Evolutionary conservation across 2,113 vertebrate species (phyloP).

Genomic region (Ictalurus punctatus): DNA sequence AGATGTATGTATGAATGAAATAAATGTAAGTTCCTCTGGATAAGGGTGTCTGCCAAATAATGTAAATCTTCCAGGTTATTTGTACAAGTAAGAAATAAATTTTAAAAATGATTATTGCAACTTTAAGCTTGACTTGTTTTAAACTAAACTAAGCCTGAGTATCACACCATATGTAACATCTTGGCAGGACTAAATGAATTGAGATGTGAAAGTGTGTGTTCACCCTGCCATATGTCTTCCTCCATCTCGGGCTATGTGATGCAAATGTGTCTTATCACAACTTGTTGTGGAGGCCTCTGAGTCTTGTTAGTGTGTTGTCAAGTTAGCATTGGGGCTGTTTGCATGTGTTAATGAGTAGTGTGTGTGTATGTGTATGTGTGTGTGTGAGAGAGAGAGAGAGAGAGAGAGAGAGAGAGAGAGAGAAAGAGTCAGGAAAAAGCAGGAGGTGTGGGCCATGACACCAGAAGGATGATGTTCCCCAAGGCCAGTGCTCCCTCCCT

Average conservation of each 20-base stretch:
- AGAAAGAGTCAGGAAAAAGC: neutral
- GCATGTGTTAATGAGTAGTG: constrained; percentile 38
- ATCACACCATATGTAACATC: neutral
- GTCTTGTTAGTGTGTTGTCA: constrained; percentile 34
- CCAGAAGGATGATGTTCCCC: constrained; percentile 35
- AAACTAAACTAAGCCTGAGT: constrained; percentile 13
- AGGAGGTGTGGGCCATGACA: constrained; percentile 37
- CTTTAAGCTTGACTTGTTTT: neutral
- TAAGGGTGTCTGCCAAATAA: too few relatives aligned
- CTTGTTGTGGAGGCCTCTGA: constrained; percentile 38
- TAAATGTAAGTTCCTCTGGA: too few relatives aligned
- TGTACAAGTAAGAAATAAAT: neutral
- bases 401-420: neutral
- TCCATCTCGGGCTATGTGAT: constrained; percentile 5
- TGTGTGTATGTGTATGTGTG: neutral
- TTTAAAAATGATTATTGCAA: neutral
- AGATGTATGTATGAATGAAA: too few relatives aligned
- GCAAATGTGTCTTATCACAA: constrained; percentile 16
- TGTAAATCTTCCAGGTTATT: neutral
- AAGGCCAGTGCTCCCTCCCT: neutral
- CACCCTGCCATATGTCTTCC: constrained; percentile 30
- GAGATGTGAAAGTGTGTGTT: constrained; percentile 24
- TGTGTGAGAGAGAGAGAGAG: neutral
- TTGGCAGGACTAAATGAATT: constrained; percentile 26
- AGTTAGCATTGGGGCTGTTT: constrained; percentile 40